Evolutionary conservation across 2,888 invertebrate genomes (phyloP).

Genomic region (Drosophila affinis): DNA sequence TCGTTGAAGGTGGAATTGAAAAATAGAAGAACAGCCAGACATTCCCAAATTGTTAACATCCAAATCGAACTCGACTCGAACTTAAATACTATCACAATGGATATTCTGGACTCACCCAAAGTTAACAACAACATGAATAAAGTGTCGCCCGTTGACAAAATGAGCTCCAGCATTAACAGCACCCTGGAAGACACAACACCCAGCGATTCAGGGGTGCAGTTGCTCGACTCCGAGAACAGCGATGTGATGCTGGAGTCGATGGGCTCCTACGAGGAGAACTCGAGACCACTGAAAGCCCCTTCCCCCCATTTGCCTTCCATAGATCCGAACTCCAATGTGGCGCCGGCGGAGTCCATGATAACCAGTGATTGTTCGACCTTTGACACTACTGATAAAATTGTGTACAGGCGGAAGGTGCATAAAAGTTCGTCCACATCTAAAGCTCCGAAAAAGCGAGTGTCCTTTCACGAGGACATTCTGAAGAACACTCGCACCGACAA

Average conservation of each 20-base stretch:
- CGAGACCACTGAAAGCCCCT: slow-evolving; percentile 8
- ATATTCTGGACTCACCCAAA: slow-evolving; percentile 78
- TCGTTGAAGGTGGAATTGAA: neutral
- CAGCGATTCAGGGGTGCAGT: slow-evolving; percentile 91
- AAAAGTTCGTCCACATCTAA: slow-evolving; percentile 89
- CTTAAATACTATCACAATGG: slow-evolving; percentile 63
- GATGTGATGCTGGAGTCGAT: slow-evolving; percentile 86
- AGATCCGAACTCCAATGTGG: slow-evolving; percentile 89
- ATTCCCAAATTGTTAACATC: neutral
- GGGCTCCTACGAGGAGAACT: slow-evolving; percentile 84
- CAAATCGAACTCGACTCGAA: neutral
- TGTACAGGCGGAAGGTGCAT: slow-evolving; percentile 90
- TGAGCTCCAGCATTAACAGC: slow-evolving; percentile 86
- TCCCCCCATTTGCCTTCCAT: neutral
- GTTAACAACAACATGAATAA: slow-evolving; percentile 62
- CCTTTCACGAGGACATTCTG: slow-evolving; percentile 93
- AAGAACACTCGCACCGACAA: slow-evolving; percentile 93
- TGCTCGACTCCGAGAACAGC: slow-evolving; percentile 88
- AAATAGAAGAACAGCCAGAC: neutral
- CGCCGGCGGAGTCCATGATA: slow-evolving; percentile 84
- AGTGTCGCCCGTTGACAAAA: slow-evolving; percentile 71
- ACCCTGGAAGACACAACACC: slow-evolving; percentile 87
- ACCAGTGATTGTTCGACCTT: slow-evolving; percentile 85
- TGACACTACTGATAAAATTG: slow-evolving; percentile 88
- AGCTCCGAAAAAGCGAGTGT: slow-evolving; percentile 92